Base-by-base conservation (phyloP, 1,140 invertebrate species). In the Megathymus violae region DNA sequence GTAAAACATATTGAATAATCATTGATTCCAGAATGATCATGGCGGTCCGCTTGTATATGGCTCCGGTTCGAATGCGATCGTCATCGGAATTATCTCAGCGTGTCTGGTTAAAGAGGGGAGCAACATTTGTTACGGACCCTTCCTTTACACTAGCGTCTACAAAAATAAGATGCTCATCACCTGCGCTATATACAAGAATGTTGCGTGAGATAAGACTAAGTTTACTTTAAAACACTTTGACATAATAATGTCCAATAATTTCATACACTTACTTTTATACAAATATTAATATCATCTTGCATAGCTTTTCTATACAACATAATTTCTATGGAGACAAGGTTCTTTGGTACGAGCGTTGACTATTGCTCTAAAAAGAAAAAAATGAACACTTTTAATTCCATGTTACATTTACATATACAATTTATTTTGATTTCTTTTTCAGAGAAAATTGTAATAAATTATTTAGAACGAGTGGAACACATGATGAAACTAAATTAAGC, bases 141-240 rank as follows among this genome's bases (percentile, higher is more conserved):
- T 80, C 51, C 69, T 83, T 3, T 83, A 75, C 52, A 84, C 81
- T 5, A 83, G 80, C 40, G 71, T 80, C 5, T 83, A 38, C 7
- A 76, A 69, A 17, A 77, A 83, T 61, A 62, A 71, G 6, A 71
- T 76, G 36, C 72, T 81, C 25, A 84, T 84, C 47, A 77, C 67
- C 11, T 84, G 81, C 11, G 73, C 78, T n/a, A 74, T 84, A 40
- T 76, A 73, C 41, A 84, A 81, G 56, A 72, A 84, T 47, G 15
- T 73, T 9, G 69, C 58, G 81, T 84, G 56, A 59, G 78, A 47
- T 58, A 1, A 34, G 31, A 34, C 43, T 61, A 14, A n/a, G 3
- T 9, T 38, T 10, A 38, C 2, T n/a, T 10, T 3, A 3, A 3
- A 38, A 38, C 10, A 14, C 7, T 38, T 3, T 38, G 2, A 2